phyloP scores from a whole-genome alignment of 2,113 vertebrate species.

The Sylvietta virens region DNA sequence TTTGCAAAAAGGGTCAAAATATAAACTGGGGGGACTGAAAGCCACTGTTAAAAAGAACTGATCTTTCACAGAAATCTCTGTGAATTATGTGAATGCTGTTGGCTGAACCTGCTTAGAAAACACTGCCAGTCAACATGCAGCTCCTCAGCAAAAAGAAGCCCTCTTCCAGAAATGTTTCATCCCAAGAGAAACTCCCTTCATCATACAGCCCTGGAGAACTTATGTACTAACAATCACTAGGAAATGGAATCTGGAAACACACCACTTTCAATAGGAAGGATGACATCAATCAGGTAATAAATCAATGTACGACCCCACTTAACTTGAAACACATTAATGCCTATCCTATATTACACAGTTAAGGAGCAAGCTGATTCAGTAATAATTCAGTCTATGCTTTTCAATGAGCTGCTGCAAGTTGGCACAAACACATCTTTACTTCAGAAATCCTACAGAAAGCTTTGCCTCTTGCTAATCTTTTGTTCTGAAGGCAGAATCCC shows the following conservation, averaged over 20 bases:
- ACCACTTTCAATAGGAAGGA: slow-evolving; percentile 4
- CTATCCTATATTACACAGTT: neutral
- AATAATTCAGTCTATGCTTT: slow-evolving; percentile 42
- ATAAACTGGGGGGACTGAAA: neutral
- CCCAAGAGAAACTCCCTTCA: neutral
- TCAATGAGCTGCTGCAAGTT: slow-evolving; percentile 33
- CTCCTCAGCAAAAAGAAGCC: neutral
- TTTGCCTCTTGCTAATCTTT: neutral
- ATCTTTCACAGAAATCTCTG: neutral
- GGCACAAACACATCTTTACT: neutral
- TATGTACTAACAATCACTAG: slow-evolving; percentile 1
- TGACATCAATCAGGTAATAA: slow-evolving; percentile 51
- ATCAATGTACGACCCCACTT: slow-evolving; percentile 18
- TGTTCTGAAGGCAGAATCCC: neutral
- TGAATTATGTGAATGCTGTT: neutral
- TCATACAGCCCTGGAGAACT: neutral
- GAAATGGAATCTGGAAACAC: slow-evolving; percentile 2
- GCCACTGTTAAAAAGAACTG: neutral
- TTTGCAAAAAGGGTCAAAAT: neutral
- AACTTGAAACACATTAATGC: slow-evolving; percentile 52
- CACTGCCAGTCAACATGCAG: neutral
- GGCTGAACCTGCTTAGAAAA: slow-evolving; percentile 8
- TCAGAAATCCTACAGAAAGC: slow-evolving; percentile 12
- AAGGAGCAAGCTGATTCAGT: slow-evolving; percentile 27
- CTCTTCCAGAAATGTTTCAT: neutral